Evolutionary conservation across 2,888 invertebrate genomes (phyloP).

Genomic region (Andrena marginata): DNA sequence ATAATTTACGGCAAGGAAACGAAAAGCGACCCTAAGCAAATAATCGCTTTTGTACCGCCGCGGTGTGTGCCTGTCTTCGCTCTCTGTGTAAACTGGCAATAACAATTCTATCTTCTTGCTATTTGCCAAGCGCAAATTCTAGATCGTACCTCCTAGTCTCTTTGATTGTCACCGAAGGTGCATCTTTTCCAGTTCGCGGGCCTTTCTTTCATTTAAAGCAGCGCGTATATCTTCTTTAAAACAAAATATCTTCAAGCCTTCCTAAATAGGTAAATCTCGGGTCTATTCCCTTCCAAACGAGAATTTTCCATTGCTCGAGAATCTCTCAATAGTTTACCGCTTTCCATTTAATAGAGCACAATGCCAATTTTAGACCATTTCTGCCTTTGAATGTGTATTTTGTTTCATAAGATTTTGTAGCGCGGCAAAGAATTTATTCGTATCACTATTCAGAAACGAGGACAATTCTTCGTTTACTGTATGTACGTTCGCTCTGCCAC

Average conservation of each 20-base stretch:
- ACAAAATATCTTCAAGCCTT: too few species aligned
- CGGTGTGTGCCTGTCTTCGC: constrained; percentile 29
- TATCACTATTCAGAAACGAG: background rate
- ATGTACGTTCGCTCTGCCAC: background rate
- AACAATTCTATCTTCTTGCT: constrained; percentile 48
- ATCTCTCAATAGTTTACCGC: background rate
- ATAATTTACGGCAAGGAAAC: constrained; percentile 77
- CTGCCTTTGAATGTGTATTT: background rate
- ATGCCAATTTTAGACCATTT: too few species aligned
- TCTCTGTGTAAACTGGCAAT: constrained; percentile 54
- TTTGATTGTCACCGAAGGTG: constrained; percentile 31
- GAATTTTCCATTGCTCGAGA: background rate
- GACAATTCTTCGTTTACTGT: background rate
- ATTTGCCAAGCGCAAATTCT: constrained; percentile 67
- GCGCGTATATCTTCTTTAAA: background rate
- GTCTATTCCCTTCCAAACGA: background rate
- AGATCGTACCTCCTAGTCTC: constrained; percentile 9
- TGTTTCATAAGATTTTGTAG: background rate
- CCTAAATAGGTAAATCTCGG: too few species aligned
- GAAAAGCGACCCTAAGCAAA: constrained; percentile 68
- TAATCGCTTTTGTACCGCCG: constrained; percentile 61
- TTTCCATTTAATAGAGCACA: too few species aligned
- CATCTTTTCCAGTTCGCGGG: background rate
- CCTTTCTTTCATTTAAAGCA: background rate
- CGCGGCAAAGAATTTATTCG: background rate